Conservation (phyloP, 2,888 invertebrate genomes). For the Aricia artaxerxes region DNA sequence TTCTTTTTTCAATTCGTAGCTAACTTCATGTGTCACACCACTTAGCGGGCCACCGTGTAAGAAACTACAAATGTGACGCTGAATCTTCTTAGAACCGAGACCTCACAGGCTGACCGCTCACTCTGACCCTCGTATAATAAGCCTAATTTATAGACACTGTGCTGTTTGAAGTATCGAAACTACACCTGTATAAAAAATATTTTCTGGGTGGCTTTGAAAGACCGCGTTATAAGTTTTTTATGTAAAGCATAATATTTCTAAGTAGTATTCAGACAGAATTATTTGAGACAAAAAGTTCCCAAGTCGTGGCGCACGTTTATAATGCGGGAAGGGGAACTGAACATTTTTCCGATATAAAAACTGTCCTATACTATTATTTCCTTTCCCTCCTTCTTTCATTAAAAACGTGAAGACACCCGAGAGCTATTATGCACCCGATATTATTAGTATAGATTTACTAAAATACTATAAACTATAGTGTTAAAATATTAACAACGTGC, state of each 20-base stretch:
- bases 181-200: not conserved
- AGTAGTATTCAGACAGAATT: not conserved
- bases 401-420: too few species aligned
- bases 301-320: not conserved
- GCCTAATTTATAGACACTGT: slow-evolving; percentile 22
- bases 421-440: too few species aligned
- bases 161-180: slow-evolving; percentile 3
- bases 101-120: slow-evolving; percentile 24
- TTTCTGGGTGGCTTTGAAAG: not conserved
- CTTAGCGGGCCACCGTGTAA: slow-evolving; percentile 23
- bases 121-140: slow-evolving; percentile 14
- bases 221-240: not conserved
- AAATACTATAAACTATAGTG: too few species aligned
- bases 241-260: not conserved
- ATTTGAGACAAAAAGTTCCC: not conserved
- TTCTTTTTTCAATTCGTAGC: not conserved
- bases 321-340: too few species aligned
- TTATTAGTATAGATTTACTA: too few species aligned
- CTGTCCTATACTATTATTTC: too few species aligned
- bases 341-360: too few species aligned
- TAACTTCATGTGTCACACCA: slow-evolving; percentile 6
- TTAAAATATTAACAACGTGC: too few species aligned
- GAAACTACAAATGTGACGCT: not conserved
- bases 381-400: too few species aligned
- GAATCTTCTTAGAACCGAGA: slow-evolving; percentile 23